Evolutionary conservation across 2,113 vertebrate genomes (phyloP), one percentile per base, ranked within the genome.

Genomic region (Tachysurus vachellii): DNA sequence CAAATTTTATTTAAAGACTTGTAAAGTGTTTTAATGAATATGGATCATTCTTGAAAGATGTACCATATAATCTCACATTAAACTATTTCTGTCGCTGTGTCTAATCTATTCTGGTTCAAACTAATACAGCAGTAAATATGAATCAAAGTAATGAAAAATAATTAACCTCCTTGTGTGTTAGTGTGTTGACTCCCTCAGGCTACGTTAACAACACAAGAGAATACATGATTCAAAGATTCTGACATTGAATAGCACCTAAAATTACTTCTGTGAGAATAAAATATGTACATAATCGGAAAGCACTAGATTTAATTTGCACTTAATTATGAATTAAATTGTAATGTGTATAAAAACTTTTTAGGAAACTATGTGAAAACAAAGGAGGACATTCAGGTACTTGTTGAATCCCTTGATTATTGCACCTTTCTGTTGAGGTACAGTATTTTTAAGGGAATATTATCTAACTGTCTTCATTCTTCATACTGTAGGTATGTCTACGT

Each of bases 91-190:
- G 14, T n/a, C 16, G 17, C 4, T 70, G 66, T 11, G 19, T 3
- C 36, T 36, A 36, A 1, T 44, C 70, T 73, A 47, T 23, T 73
- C 19, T 23, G 21, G 16, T 47, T 73, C 31, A 36, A 70, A 70
- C 1, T 12, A 23, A 73, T 47, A 23, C 0, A 19, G 70, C 36
- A 23, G 14, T 4, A 70, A 70, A 70, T 70, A 73, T 47, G 42
- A 44, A 44, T 73, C 44, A 44, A 47, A 73, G 70, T 23, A 44
- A 73, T 47, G 70, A 73, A 17, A 73, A 73, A 73, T 47, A 47
- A 73, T 73, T 73, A 44, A 23, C 70, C 70, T 73, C 42, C 42
- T 73, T 47, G 70, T 73, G 70, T 23, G 70, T 73, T 73, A 12
- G 19, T 36, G 12, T 47, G 70, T 73, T 73, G 70, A 73, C 19